A percentile compares a stretch with the other conserved stretches of the same genome.
Evolutionary conservation across 2,797 vertebrate genomes (phyloP).

Genomic region (Carduelis carduelis): DNA sequence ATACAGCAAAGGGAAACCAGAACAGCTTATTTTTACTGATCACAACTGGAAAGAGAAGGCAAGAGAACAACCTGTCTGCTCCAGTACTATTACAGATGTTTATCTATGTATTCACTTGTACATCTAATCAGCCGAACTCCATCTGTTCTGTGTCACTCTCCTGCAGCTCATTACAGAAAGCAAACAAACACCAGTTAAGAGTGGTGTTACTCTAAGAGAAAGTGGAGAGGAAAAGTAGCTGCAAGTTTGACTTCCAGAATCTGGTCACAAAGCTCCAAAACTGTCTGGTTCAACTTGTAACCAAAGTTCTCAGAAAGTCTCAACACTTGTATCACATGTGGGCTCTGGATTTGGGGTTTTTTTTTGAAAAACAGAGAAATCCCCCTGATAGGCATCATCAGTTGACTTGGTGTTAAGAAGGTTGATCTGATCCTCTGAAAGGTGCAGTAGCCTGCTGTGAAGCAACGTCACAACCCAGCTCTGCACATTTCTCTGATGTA

Average conservation of each 20-base stretch:
- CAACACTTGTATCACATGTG: not conserved
- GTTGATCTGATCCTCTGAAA: not conserved
- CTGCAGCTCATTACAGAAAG: not conserved
- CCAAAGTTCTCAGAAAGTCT: not conserved
- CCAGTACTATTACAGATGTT: not conserved
- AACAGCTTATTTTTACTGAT: not conserved
- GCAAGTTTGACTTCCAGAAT: not conserved
- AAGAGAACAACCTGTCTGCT: not conserved
- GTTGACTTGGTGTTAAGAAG: not conserved
- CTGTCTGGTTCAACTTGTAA: not conserved
- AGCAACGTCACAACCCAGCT: not conserved
- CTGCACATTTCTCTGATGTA: not conserved
- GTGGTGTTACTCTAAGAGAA: not conserved
- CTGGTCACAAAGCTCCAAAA: not conserved
- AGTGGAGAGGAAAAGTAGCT: not conserved
- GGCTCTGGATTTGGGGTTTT: not conserved
- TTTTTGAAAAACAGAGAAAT: not conserved
- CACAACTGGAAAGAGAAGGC: not conserved
- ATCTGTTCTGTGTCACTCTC: not conserved
- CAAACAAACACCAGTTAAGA: not conserved
- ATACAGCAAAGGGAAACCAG: not conserved
- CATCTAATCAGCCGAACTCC: conserved; percentile 18
- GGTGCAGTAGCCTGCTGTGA: accelerated
- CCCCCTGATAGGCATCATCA: not conserved
- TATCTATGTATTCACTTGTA: not conserved